A percentile compares a stretch with the other conserved stretches of the same genome.
Evolutionary conservation across 2,113 vertebrate species (phyloP).

Genomic region (Falcunculus frontatus): DNA sequence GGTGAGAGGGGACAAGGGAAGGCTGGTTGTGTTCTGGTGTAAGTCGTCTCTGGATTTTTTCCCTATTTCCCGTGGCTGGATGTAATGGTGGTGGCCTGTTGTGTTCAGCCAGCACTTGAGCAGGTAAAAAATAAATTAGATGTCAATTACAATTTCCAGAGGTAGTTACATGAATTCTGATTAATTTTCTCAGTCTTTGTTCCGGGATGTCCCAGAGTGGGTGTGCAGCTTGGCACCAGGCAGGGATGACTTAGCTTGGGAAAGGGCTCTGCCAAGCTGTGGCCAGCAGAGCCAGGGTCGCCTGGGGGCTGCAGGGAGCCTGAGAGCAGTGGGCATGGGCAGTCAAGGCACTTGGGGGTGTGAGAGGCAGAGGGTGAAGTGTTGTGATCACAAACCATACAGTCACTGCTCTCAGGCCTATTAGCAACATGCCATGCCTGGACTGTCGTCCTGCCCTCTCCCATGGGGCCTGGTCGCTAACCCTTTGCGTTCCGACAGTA

Average conservation of each 20-base stretch:
- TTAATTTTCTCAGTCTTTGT: not conserved
- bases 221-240: not conserved
- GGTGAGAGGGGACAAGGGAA: not conserved
- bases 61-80: not conserved
- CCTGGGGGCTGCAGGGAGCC: not conserved
- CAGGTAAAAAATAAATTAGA: not conserved
- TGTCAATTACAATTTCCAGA: not conserved
- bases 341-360: not conserved
- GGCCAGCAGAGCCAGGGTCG: not conserved
- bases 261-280: not conserved
- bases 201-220: rapidly evolving
- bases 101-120: not conserved
- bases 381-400: conserved; percentile 56
- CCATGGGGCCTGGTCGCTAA: conserved; percentile 51
- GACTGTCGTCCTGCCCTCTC: conserved; percentile 69
- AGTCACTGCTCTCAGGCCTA: conserved; percentile 65
- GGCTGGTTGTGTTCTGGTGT: not conserved
- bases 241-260: not conserved
- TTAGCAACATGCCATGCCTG: conserved; percentile 62
- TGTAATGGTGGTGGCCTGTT: not conserved
- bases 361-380: conserved; percentile 61
- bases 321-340: not conserved
- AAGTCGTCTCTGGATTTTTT: not conserved
- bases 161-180: not conserved
- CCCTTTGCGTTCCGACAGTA: conserved; percentile 64